These are phyloP conservation scores for Hipposideros armiger DNA, from an alignment of 2,113 vertebrate species.

Conservation along the genomic window DNA sequence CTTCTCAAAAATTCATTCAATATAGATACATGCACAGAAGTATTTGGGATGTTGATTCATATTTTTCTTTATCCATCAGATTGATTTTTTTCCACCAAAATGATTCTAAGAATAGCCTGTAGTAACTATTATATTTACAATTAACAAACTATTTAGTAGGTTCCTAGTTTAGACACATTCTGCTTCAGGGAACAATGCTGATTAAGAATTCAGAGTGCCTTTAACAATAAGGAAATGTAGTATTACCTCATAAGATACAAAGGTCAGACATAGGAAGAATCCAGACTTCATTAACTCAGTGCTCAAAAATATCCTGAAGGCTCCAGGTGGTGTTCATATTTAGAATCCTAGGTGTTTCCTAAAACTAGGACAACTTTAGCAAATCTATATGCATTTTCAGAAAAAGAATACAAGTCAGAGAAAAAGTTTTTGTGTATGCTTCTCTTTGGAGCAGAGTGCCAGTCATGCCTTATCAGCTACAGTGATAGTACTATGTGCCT, in stretches of 20 bases:
- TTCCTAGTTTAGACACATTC: background rate
- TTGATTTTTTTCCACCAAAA: background rate
- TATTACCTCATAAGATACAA: background rate
- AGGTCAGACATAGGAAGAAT: background rate
- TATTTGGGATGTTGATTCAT: background rate
- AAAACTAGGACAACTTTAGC: background rate
- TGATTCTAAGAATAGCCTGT: background rate
- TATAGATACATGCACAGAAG: background rate
- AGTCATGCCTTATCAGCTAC: background rate
- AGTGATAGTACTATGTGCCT: background rate
- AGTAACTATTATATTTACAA: background rate
- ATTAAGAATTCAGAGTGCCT: background rate
- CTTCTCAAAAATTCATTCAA: background rate
- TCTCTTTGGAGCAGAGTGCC: background rate
- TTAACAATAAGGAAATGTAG: background rate
- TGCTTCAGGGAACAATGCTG: background rate
- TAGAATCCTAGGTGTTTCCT: background rate
- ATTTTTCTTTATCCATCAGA: constrained; percentile 17
- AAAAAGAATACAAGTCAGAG: background rate
- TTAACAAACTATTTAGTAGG: background rate
- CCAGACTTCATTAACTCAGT: background rate
- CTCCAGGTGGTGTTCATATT: background rate
- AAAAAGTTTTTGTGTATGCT: background rate
- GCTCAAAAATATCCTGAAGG: background rate
- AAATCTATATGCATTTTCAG: background rate